These are phyloP conservation scores for Bombus vancouverensis DNA, from an alignment of 1,140 invertebrate genomes.

Conservation along the genomic window DNA sequence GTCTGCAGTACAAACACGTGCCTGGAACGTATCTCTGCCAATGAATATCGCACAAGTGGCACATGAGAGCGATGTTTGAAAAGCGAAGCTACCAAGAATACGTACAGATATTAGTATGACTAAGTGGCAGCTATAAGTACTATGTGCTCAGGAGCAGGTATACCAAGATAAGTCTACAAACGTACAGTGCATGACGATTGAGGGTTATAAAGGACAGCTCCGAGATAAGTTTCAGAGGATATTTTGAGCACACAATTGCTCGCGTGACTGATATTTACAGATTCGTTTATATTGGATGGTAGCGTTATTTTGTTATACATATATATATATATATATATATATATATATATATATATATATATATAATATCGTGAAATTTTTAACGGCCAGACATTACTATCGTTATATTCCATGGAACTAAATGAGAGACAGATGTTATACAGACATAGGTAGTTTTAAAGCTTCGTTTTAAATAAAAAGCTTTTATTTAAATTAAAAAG, in stretches of 20 bases:
- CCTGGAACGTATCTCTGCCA: background rate
- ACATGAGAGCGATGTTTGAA: slow-evolving; percentile 5
- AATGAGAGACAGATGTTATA: too few species aligned
- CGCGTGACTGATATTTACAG: background rate
- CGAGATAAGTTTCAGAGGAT: background rate
- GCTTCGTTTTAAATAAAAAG: too few species aligned
- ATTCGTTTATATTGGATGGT: too few species aligned
- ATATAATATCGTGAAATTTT: too few species aligned
- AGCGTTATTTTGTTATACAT: too few species aligned
- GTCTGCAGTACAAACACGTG: background rate
- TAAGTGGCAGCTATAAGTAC: slow-evolving; percentile 7
- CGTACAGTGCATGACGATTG: background rate
- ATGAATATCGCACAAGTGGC: background rate
- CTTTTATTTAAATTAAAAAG: too few species aligned
- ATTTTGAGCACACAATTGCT: slow-evolving; percentile 6
- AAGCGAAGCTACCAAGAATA: slow-evolving; percentile 10
- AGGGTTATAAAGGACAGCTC: background rate
- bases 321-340: too few species aligned
- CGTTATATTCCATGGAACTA: too few species aligned
- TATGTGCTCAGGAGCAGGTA: background rate
- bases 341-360: too few species aligned
- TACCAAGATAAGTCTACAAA: background rate
- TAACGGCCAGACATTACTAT: too few species aligned
- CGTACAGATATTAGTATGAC: background rate
- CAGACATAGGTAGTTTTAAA: too few species aligned